Evolutionary conservation across 2,888 invertebrate genomes (phyloP).

Genomic region (Cantharis rufa): DNA sequence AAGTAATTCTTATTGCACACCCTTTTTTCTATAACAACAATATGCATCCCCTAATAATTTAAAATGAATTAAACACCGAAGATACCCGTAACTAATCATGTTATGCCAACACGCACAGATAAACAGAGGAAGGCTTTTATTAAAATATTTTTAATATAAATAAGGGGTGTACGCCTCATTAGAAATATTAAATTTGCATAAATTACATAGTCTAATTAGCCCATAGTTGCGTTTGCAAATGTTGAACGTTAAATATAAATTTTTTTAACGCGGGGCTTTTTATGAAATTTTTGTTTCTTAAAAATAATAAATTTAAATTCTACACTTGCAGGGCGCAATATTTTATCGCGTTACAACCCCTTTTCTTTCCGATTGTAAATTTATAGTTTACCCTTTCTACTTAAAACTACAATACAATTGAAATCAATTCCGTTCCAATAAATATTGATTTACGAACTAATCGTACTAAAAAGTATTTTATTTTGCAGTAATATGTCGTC

Average conservation of each 20-base stretch:
- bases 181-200: slow-evolving; percentile 46
- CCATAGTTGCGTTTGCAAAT: slow-evolving; percentile 4
- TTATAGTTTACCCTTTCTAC: slow-evolving; percentile 44
- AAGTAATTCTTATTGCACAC: neutral
- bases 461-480: slow-evolving; percentile 50
- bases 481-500: slow-evolving; percentile 51
- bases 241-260: slow-evolving; percentile 3
- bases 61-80: slow-evolving; percentile 33
- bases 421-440: slow-evolving; percentile 51
- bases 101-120: slow-evolving; percentile 36
- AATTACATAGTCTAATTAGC: slow-evolving; percentile 35
- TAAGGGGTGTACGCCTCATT: slow-evolving; percentile 44
- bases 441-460: slow-evolving; percentile 54
- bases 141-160: slow-evolving; percentile 48
- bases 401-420: slow-evolving; percentile 39
- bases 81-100: slow-evolving; percentile 42
- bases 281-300: neutral
- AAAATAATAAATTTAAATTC: neutral
- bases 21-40: neutral
- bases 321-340: slow-evolving; percentile 46
- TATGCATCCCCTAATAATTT: slow-evolving; percentile 25
- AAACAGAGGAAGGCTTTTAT: slow-evolving; percentile 39
- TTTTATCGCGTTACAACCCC: slow-evolving; percentile 35
- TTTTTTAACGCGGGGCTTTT: neutral
- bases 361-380: slow-evolving; percentile 41